phyloP scores from a whole-genome alignment of 2,888 invertebrate genomes.

The Tricholauxania praeusta region DNA sequence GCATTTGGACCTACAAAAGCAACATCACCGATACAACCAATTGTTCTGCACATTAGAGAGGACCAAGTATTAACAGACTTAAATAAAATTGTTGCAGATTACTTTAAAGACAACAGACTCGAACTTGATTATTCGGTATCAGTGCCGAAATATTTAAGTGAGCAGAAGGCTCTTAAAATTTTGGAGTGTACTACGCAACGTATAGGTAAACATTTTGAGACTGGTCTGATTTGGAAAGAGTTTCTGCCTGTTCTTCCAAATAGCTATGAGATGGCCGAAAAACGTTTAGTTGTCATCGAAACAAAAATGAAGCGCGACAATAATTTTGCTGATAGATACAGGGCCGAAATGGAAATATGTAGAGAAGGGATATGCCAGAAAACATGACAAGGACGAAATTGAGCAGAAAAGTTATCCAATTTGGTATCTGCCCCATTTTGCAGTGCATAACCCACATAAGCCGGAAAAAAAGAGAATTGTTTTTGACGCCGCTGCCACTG shows the following conservation, averaged over 20 bases:
- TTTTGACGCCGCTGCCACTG: conserved; percentile 56
- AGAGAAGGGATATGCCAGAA: conserved; percentile 46
- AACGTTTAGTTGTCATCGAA: conserved; percentile 40
- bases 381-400: conserved; percentile 16
- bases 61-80: not conserved
- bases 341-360: conserved; percentile 44
- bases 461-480: conserved; percentile 51
- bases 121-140: not conserved
- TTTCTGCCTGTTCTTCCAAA: conserved; percentile 20
- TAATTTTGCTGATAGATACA: conserved; percentile 41
- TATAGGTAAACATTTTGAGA: conserved; percentile 38
- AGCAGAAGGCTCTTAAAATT: not conserved
- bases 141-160: too few species aligned
- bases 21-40: too few species aligned
- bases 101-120: not conserved
- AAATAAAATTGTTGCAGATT: not conserved
- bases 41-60: not conserved
- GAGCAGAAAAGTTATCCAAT: conserved; percentile 17
- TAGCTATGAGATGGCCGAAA: conserved; percentile 44
- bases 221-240: conserved; percentile 40
- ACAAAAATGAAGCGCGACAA: conserved; percentile 37
- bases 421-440: conserved; percentile 56
- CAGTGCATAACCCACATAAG: conserved; percentile 51
- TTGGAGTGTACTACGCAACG: not conserved
- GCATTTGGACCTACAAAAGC: too few species aligned